Percentiles rank a stretch among this genome's conserved stretches.
phyloP scores from a whole-genome alignment of 2,113 vertebrate genomes.

The Sander vitreus region DNA sequence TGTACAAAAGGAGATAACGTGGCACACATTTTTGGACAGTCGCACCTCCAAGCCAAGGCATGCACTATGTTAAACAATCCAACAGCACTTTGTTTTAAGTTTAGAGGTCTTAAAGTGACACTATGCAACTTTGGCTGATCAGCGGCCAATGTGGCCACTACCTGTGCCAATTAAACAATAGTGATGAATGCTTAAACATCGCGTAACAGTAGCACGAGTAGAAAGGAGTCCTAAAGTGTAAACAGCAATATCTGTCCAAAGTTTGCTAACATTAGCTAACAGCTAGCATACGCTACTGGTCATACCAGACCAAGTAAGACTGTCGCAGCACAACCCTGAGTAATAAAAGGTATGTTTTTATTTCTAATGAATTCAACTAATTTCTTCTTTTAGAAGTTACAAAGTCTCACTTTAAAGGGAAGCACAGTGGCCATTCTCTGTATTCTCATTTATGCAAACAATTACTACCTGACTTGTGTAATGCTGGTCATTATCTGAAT shows the following conservation, averaged over 20 bases:
- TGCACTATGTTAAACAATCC: background rate
- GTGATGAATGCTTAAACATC: background rate
- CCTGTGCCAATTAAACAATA: background rate
- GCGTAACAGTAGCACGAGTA: background rate
- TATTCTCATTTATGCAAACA: too few species aligned
- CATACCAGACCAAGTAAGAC: too few species aligned
- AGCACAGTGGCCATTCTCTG: too few species aligned
- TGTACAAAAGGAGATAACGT: background rate
- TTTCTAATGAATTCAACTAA: too few species aligned
- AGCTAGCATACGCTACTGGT: too few species aligned
- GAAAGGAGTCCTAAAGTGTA: background rate
- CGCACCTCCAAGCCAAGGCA: background rate
- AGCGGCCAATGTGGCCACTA: background rate
- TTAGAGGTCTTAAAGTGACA: background rate
- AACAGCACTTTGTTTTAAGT: background rate
- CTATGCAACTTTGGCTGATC: background rate
- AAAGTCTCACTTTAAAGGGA: too few species aligned
- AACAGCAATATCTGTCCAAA: background rate
- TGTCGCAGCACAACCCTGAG: too few species aligned
- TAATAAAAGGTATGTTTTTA: too few species aligned
- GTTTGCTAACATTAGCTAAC: too few species aligned
- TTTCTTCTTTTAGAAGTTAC: too few species aligned
- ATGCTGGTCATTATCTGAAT: too few species aligned
- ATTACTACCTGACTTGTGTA: too few species aligned
- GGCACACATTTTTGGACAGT: background rate